Percentiles rank a stretch among this genome's conserved stretches.
These are phyloP conservation scores for Apodemus agrarius DNA, from an alignment of 2,797 vertebrate genomes.

Conservation along the genomic window DNA sequence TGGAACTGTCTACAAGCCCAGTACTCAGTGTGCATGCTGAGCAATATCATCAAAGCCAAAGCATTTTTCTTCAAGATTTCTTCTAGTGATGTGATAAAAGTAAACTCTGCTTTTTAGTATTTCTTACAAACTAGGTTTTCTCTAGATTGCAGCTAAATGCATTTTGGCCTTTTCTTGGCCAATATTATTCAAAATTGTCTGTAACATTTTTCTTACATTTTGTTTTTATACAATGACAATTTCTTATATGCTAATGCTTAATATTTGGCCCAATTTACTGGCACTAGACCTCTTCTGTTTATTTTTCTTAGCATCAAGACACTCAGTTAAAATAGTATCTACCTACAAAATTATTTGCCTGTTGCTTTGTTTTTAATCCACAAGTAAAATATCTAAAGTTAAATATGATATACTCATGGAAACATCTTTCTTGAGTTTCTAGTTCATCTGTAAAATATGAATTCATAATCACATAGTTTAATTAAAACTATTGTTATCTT, in stretches of 20 bases:
- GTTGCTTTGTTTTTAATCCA: neutral
- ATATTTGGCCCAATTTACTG: neutral
- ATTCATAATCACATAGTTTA: neutral
- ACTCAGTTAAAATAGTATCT: neutral
- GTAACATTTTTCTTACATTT: neutral
- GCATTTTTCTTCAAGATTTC: neutral
- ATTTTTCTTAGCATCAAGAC: neutral
- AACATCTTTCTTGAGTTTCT: neutral
- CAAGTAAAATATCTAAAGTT: neutral
- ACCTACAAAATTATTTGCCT: neutral
- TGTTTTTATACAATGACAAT: accelerated
- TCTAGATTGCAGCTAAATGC: neutral
- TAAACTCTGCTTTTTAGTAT: neutral
- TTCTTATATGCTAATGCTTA: neutral
- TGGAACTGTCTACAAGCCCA: neutral
- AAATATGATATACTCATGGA: neutral
- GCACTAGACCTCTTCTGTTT: neutral
- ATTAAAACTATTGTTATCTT: neutral
- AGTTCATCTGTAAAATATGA: neutral
- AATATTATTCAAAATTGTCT: neutral
- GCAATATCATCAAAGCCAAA: neutral
- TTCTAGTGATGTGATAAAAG: neutral
- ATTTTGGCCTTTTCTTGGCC: neutral
- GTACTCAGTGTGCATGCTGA: no score
- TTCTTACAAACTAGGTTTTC: neutral